Conservation (phyloP, 1,140 invertebrate genomes). For the Teleogryllus occipitalis region DNA sequence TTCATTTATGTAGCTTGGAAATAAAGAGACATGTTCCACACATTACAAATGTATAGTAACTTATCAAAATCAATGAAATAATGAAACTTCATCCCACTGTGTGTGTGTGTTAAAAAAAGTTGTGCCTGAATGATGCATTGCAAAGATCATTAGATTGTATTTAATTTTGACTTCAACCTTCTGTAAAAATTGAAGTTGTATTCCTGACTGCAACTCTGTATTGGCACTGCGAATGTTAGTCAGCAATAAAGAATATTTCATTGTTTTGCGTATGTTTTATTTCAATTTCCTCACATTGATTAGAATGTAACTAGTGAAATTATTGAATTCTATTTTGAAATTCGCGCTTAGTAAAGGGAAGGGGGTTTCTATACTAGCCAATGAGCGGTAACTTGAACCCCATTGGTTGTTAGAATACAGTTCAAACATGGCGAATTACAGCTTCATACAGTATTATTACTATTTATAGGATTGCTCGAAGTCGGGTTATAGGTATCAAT, state of each 20-base stretch:
- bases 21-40: background rate
- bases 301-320: too few relatives aligned
- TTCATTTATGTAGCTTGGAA: constrained; percentile 12
- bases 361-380: too few relatives aligned
- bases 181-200: too few relatives aligned
- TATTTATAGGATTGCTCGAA: too few relatives aligned
- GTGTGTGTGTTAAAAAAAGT: background rate
- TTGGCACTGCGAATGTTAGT: background rate
- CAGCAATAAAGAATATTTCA: background rate
- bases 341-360: too few relatives aligned
- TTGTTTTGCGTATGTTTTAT: background rate
- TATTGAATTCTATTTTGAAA: too few relatives aligned
- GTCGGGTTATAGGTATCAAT: too few relatives aligned
- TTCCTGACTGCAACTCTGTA: background rate
- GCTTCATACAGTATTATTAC: too few relatives aligned
- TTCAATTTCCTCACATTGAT: background rate
- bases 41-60: background rate
- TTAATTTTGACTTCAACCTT: too few relatives aligned
- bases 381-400: too few relatives aligned
- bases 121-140: background rate
- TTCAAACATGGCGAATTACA: too few relatives aligned
- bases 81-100: background rate
- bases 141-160: background rate
- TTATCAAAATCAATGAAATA: background rate
- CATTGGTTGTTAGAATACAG: too few relatives aligned